phyloP scores from a whole-genome alignment of 2,797 vertebrate genomes.

The Anguilla pacifica region DNA sequence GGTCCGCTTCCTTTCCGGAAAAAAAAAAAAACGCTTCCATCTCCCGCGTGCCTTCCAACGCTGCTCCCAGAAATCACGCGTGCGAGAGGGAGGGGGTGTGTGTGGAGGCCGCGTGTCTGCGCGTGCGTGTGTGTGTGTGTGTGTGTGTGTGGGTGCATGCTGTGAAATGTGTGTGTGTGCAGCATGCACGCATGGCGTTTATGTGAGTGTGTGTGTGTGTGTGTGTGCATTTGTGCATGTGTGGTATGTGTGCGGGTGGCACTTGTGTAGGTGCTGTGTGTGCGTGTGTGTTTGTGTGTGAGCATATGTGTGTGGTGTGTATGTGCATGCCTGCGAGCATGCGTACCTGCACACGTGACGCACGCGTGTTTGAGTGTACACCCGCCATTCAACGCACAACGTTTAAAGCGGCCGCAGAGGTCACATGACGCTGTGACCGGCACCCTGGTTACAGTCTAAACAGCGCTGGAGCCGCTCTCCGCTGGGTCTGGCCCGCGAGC shows the following conservation, averaged over 20 bases:
- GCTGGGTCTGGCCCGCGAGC: not conserved
- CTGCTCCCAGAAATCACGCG: not conserved
- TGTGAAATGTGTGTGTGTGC: not conserved
- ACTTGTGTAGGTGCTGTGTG: not conserved
- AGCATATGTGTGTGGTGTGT: not conserved
- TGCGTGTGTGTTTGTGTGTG: not conserved
- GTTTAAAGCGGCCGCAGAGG: not conserved
- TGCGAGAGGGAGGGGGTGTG: not conserved
- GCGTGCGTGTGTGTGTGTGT: too few relatives aligned
- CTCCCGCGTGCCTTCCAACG: constrained; percentile 4
- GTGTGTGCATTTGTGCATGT: not conserved
- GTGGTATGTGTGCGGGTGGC: too few relatives aligned
- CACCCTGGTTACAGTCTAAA: not conserved
- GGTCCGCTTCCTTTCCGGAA: constrained; percentile 7
- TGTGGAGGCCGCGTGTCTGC: too few relatives aligned
- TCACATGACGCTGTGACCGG: not conserved
- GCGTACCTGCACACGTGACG: not conserved
- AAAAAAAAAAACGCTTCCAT: not conserved
- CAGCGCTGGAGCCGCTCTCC: not conserved
- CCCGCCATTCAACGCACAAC: not conserved
- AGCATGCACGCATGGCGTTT: not conserved
- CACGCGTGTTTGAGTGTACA: not conserved
- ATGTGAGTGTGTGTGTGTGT: not conserved
- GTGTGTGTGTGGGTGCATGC: too few relatives aligned
- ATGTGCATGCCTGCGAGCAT: not conserved